Conservation (phyloP, 2,888 invertebrate species). For the Noctua fimbriata region DNA sequence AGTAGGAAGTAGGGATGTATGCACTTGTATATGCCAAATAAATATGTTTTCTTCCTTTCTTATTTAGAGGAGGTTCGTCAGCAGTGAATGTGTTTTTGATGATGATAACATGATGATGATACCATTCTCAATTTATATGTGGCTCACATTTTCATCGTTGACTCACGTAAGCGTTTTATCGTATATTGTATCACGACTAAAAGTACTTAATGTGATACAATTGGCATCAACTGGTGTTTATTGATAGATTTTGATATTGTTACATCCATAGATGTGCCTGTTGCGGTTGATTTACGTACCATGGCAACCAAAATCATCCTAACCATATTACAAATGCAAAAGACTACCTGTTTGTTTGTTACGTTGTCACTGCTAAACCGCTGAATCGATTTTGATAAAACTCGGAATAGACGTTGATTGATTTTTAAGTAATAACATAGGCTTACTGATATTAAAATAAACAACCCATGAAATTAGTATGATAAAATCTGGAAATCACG, state of each 20-base stretch:
- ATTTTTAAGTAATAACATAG: background rate
- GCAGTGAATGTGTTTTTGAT: too few species aligned
- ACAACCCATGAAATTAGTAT: background rate
- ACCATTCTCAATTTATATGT: background rate
- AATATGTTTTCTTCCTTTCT: background rate
- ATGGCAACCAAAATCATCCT: background rate
- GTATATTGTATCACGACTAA: background rate
- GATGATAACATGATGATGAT: background rate
- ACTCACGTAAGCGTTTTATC: conserved; percentile 2
- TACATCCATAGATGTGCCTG: conserved; percentile 1
- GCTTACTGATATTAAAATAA: background rate
- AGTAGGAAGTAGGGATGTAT: background rate
- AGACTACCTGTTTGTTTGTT: background rate
- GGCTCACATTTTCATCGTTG: background rate
- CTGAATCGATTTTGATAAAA: background rate
- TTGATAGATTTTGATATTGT: conserved; percentile 27
- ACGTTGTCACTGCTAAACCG: background rate
- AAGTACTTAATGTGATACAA: conserved; percentile 10
- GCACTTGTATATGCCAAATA: background rate
- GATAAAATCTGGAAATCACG: background rate
- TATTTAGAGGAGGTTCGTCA: background rate
- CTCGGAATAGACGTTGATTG: too few species aligned
- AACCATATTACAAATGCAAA: conserved; percentile 2
- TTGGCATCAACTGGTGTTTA: conserved; percentile 21
- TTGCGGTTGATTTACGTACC: background rate